Evolutionary conservation across 2,113 vertebrate genomes (phyloP).

Genomic region (Zosterops japonicus): DNA sequence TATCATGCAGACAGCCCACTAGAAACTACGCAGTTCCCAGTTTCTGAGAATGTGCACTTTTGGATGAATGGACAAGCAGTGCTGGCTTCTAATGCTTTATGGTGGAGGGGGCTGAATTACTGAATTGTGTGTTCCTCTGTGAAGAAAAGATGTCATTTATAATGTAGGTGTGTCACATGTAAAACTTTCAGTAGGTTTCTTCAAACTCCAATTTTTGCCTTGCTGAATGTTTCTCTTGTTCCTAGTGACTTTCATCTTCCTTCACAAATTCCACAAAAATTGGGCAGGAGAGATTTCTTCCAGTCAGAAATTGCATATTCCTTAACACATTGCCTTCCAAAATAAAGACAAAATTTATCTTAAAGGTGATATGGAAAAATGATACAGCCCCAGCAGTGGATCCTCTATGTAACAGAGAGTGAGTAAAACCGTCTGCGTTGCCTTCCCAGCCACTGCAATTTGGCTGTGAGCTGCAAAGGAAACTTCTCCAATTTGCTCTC

Average conservation of each 20-base stretch:
- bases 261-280: slow-evolving; percentile 45
- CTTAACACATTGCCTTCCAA: not conserved
- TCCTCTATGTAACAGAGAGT: not conserved
- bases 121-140: slow-evolving; percentile 48
- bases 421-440: not conserved
- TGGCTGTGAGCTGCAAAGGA: not conserved
- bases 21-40: not conserved
- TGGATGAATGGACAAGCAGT: slow-evolving; percentile 63
- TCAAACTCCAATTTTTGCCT: slow-evolving; percentile 2
- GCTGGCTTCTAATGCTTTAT: not conserved
- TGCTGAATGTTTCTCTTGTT: slow-evolving; percentile 22
- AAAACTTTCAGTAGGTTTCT: slow-evolving; percentile 40
- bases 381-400: not conserved
- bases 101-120: slow-evolving; percentile 60
- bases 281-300: not conserved
- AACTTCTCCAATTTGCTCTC: not conserved
- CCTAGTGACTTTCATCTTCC: slow-evolving; percentile 25
- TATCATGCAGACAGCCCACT: slow-evolving; percentile 10
- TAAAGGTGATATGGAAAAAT: not conserved
- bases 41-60: slow-evolving; percentile 56
- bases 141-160: slow-evolving; percentile 53
- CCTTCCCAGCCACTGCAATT: not conserved
- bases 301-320: not conserved
- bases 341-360: not conserved
- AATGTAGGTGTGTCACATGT: slow-evolving; percentile 67